Percentiles rank a stretch among this genome's conserved stretches.
Evolutionary conservation across 2,888 invertebrate species (phyloP).

Genomic region (Ellobium chinense): DNA sequence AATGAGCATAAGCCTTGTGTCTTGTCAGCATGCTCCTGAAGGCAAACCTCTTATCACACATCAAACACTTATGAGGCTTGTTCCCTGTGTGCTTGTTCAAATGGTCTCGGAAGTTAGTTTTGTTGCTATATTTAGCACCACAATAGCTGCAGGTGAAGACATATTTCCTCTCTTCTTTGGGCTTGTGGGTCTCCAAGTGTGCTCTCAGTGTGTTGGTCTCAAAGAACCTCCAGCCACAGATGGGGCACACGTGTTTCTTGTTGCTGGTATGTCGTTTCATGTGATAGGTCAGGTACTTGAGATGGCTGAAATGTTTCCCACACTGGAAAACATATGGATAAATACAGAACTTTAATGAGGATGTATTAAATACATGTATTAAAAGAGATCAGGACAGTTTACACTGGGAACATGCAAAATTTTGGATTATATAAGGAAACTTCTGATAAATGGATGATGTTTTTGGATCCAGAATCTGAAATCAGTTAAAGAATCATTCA

Average conservation of each 20-base stretch:
- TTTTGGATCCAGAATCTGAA: no score
- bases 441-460: no score
- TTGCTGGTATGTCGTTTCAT: slow-evolving; percentile 56
- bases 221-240: slow-evolving; percentile 53
- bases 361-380: neutral
- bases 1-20: slow-evolving; percentile 63
- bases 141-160: slow-evolving; percentile 60
- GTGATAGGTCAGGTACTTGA: slow-evolving; percentile 57
- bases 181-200: slow-evolving; percentile 66
- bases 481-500: no score
- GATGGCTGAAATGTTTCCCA: slow-evolving; percentile 56
- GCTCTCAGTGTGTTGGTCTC: slow-evolving; percentile 56
- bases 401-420: no score
- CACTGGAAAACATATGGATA: slow-evolving; percentile 37
- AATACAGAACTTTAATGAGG: neutral
- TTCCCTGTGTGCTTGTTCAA: slow-evolving; percentile 64
- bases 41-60: slow-evolving; percentile 61
- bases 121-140: slow-evolving; percentile 57
- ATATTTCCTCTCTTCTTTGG: slow-evolving; percentile 55
- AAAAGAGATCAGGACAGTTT: no score
- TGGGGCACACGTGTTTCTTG: slow-evolving; percentile 54
- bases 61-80: slow-evolving; percentile 61
- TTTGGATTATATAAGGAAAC: no score
- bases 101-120: slow-evolving; percentile 61
- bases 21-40: slow-evolving; percentile 62